Evolutionary conservation across 2,113 vertebrate species (phyloP), one percentile per base, ranked within the genome.

Genomic region (Nothocercus nigrocapillus): DNA sequence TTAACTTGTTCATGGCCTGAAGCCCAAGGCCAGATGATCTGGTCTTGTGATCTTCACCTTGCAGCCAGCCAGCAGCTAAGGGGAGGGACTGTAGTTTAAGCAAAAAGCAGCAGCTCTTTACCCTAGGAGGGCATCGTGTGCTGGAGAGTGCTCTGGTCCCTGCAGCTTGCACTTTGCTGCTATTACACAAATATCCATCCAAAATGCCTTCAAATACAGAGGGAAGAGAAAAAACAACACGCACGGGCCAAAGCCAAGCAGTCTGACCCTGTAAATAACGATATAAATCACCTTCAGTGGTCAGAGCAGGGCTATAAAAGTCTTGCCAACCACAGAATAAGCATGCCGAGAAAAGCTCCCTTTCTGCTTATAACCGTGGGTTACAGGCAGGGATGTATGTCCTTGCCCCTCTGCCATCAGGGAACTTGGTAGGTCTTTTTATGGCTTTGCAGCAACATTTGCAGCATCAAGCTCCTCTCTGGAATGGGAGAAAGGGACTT

Each of bases 41-140:
- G 53, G 3, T 53, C 27, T 62, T 81, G 28, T 27, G 5, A 69
- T 85, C 45, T 64, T 56, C 69, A 61, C 6, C 32, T 66, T 64
- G 34, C 82, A 76, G 8, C 53, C 42, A 75, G 36, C 19, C 45
- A 77, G 11, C 34, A 78, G 74, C 28, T 56, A 68, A 85, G 45
- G 56, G 80, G 19, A 62, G 11, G 9, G 15, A 42, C 28, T 5
- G 27, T 14, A 27, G 28, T 51, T 90, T 34, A 28, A 47, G 22
- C 10, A 24, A 8, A 82, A 34, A 0, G 8, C 61, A 76, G 54
- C 80, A 86, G 19, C 77, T 81, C 28, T 59, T 68, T 84, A 84
- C 44, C 22, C 40, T 10, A 22, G 40, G 0, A 0, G 54, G 25
- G 27, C 53, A 58, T 11, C 58, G 56, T 1, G 3, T 42, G 63